Conservation (phyloP, 2,888 invertebrate genomes). For the Metallyticus violacea region DNA sequence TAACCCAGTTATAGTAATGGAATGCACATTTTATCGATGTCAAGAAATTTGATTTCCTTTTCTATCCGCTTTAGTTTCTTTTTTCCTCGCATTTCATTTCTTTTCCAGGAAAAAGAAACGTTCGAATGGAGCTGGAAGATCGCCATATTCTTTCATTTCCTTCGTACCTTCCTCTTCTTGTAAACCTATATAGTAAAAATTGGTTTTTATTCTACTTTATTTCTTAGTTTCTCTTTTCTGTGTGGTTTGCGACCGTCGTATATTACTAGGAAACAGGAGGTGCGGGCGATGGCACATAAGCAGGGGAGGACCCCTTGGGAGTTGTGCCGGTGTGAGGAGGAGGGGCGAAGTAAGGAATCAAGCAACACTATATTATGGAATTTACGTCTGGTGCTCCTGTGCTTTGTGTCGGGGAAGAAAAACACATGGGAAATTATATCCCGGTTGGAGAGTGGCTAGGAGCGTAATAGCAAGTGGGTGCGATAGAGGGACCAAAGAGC, state of each 20-base stretch:
- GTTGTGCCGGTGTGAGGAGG: background rate
- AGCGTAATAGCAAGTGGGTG: background rate
- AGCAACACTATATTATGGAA: slow-evolving; percentile 29
- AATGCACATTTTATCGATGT: slow-evolving; percentile 15
- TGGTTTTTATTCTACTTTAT: slow-evolving; percentile 17
- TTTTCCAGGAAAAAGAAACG: background rate
- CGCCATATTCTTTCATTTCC: slow-evolving; percentile 32
- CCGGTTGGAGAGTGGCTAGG: background rate
- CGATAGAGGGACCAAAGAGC: background rate
- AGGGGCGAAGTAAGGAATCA: slow-evolving; percentile 16
- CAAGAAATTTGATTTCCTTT: slow-evolving; percentile 19
- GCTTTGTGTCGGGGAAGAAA: background rate
- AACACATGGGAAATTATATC: slow-evolving; percentile 32
- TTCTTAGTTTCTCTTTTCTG: slow-evolving; percentile 5
- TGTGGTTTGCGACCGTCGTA: slow-evolving; percentile 16
- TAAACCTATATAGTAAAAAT: slow-evolving; percentile 19
- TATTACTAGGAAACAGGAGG: slow-evolving; percentile 8
- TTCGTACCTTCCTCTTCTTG: slow-evolving; percentile 3
- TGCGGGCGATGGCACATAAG: background rate
- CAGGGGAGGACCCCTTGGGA: background rate
- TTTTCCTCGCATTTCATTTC: slow-evolving; percentile 27
- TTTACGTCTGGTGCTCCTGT: slow-evolving; percentile 22
- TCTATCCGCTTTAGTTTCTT: slow-evolving; percentile 17
- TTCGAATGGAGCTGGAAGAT: slow-evolving; percentile 13
- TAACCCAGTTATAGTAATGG: background rate